These are phyloP conservation scores for Agrotis exclamationis DNA, from an alignment of 2,888 invertebrate genomes.

Conservation along the genomic window DNA sequence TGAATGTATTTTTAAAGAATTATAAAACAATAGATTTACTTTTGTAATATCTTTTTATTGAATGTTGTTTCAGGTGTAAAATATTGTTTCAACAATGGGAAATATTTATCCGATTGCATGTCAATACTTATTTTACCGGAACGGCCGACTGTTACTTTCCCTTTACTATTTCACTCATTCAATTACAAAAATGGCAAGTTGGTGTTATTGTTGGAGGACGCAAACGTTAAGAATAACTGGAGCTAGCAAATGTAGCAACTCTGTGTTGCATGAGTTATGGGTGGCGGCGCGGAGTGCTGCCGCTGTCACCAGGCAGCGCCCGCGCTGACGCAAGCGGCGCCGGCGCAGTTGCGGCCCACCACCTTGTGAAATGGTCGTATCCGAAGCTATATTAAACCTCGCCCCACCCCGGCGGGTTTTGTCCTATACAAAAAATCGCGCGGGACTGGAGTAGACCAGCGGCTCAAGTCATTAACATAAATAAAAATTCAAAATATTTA, in stretches of 20 bases:
- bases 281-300: constrained; percentile 69
- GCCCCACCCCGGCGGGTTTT: constrained; percentile 85
- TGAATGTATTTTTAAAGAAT: no score
- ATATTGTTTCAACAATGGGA: constrained; percentile 43
- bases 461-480: constrained; percentile 37
- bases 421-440: constrained; percentile 83
- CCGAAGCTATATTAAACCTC: constrained; percentile 88
- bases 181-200: constrained; percentile 78
- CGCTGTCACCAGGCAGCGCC: constrained; percentile 69
- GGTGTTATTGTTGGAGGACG: constrained; percentile 75
- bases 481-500: constrained; percentile 64
- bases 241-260: constrained; percentile 84
- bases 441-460: constrained; percentile 70
- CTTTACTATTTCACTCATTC: constrained; percentile 75
- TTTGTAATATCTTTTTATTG: background rate
- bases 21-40: no score
- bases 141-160: constrained; percentile 69
- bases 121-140: constrained; percentile 68
- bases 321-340: constrained; percentile 82
- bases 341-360: constrained; percentile 82
- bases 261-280: constrained; percentile 80
- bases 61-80: constrained; percentile 27
- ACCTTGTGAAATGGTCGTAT: constrained; percentile 91
- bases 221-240: constrained; percentile 81
- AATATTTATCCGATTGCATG: constrained; percentile 54